Percentiles rank a stretch among this genome's conserved stretches.
Conservation (phyloP, 1,140 invertebrate genomes). For the Hycleus cichorii region DNA sequence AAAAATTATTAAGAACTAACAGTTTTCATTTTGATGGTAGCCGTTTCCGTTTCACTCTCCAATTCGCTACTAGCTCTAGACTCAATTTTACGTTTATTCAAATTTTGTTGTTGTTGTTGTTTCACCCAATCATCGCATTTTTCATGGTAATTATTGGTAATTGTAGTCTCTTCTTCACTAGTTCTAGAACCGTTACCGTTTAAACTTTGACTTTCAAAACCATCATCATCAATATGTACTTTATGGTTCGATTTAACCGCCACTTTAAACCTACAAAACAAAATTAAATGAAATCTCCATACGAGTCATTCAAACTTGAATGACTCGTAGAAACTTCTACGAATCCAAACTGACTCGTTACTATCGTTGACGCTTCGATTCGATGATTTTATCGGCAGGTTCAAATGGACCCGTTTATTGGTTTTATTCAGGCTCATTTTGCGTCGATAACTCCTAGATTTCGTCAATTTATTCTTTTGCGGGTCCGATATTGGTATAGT, state of each 20-base stretch:
- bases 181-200: conserved; percentile 72
- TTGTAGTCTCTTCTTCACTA: conserved; percentile 36
- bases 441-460: conserved; percentile 13
- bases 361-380: not conserved
- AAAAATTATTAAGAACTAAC: not conserved
- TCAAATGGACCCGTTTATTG: too few relatives aligned
- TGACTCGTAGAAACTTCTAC: too few relatives aligned
- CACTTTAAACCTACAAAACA: not conserved
- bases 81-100: conserved; percentile 13
- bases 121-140: conserved; percentile 39
- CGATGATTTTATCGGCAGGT: too few relatives aligned
- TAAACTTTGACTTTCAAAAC: conserved; percentile 66
- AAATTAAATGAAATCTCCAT: not conserved
- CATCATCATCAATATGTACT: conserved; percentile 58
- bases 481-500: conserved; percentile 49
- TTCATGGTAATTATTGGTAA: conserved; percentile 21
- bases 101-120: conserved; percentile 17
- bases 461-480: conserved; percentile 1
- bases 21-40: conserved; percentile 1
- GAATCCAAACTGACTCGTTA: not conserved
- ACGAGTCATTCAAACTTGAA: too few relatives aligned
- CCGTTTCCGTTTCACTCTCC: conserved; percentile 25
- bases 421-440: conserved; percentile 1
- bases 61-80: conserved; percentile 21
- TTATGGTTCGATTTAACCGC: not conserved